A percentile compares a stretch with the other conserved stretches of the same genome.
phyloP scores from a whole-genome alignment of 2,113 vertebrate genomes.

The Bujurquina vittata region DNA sequence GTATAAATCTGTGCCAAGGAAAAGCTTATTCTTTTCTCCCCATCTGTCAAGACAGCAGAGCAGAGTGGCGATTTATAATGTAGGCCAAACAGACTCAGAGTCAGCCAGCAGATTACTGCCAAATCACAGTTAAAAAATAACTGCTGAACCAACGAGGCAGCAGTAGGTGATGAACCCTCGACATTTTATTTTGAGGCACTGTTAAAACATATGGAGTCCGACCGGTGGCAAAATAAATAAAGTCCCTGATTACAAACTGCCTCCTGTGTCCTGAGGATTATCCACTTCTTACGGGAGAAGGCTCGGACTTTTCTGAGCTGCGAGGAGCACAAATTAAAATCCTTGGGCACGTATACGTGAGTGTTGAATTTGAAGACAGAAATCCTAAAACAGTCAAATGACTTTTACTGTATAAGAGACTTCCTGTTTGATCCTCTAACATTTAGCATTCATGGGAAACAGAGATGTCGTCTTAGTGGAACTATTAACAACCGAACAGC shows the following conservation, averaged over 20 bases:
- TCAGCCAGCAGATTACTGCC: constrained; percentile 38
- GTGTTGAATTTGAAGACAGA: neutral
- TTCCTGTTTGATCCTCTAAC: neutral
- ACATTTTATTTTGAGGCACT: constrained; percentile 7
- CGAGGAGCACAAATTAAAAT: neutral
- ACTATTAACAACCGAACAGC: too few species aligned
- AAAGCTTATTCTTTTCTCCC: constrained; percentile 38
- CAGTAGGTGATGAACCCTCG: neutral
- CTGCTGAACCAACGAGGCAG: neutral
- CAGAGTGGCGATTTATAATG: constrained; percentile 25
- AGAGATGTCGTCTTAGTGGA: too few species aligned
- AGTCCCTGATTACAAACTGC: neutral
- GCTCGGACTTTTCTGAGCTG: neutral
- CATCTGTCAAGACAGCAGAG: constrained; percentile 54
- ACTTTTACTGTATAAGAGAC: neutral
- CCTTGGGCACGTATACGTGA: neutral
- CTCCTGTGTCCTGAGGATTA: neutral
- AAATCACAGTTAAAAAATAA: constrained; percentile 19
- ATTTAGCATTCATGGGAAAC: neutral
- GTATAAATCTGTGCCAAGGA: constrained; percentile 49
- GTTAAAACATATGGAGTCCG: neutral
- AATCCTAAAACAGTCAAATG: neutral
- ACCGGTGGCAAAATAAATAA: constrained; percentile 2
- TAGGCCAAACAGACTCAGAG: constrained; percentile 48
- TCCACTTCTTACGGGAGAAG: neutral